Percentiles rank a stretch among this genome's conserved stretches.
Conservation (phyloP, 2,888 invertebrate species). For the Noctuana brunneofusca region DNA sequence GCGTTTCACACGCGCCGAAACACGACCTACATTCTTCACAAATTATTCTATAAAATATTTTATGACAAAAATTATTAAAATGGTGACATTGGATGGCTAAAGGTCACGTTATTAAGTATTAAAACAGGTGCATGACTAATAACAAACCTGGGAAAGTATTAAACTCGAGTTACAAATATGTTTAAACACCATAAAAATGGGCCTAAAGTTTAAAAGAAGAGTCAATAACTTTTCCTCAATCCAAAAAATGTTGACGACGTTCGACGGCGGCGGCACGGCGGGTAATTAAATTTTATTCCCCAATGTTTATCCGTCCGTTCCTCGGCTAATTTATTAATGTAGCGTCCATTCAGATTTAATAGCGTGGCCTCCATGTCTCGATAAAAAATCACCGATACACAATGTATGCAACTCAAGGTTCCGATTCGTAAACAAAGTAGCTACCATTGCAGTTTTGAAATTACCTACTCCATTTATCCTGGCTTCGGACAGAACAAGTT, state of each 20-base stretch:
- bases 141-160: neutral
- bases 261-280: slow-evolving; percentile 24
- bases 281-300: slow-evolving; percentile 31
- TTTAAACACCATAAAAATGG: slow-evolving; percentile 20
- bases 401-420: slow-evolving; percentile 7
- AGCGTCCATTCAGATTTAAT: slow-evolving; percentile 29
- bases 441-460: neutral
- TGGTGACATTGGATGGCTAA: no score
- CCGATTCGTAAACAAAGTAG: slow-evolving; percentile 24
- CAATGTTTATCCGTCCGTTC: slow-evolving; percentile 24
- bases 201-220: slow-evolving; percentile 6
- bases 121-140: no score
- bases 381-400: slow-evolving; percentile 22
- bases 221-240: slow-evolving; percentile 32
- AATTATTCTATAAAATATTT: neutral
- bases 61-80: no score
- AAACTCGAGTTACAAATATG: slow-evolving; percentile 20
- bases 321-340: slow-evolving; percentile 29
- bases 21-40: slow-evolving; percentile 54
- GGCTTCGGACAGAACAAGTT: no score
- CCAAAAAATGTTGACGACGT: slow-evolving; percentile 28
- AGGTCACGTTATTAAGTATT: no score
- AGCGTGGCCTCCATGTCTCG: slow-evolving; percentile 13
- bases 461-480: neutral
- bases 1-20: slow-evolving; percentile 65